phyloP scores from a whole-genome alignment of 2,888 invertebrate genomes.

The Spisula subtruncata region DNA sequence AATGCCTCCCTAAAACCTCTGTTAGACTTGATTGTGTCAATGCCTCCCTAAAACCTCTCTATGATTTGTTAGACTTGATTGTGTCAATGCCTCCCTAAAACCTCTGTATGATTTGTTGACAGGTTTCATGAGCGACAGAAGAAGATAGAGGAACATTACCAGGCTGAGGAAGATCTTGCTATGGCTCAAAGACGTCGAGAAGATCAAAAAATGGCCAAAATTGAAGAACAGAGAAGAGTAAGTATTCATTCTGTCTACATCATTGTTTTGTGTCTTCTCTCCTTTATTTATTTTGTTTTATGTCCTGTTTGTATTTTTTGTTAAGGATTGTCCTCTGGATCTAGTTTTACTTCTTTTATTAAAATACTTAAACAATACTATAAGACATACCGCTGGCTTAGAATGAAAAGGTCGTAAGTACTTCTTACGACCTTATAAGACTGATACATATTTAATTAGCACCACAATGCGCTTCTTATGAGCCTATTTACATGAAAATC shows the following conservation, averaged over 20 bases:
- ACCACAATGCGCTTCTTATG: too few relatives aligned
- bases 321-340: neutral
- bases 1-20: too few relatives aligned
- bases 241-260: neutral
- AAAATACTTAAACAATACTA: neutral
- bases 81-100: too few relatives aligned
- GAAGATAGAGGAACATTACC: constrained; percentile 54
- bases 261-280: neutral
- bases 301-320: neutral
- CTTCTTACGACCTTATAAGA: too few relatives aligned
- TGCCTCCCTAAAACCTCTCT: too few relatives aligned
- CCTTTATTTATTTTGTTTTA: neutral
- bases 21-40: too few relatives aligned
- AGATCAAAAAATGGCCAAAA: constrained; percentile 42
- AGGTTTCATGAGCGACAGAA: constrained; percentile 43
- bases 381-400: too few relatives aligned
- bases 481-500: too few relatives aligned
- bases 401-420: too few relatives aligned
- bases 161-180: constrained; percentile 56
- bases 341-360: neutral
- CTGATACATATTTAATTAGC: too few relatives aligned
- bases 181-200: constrained; percentile 44
- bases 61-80: too few relatives aligned
- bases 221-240: constrained; percentile 53
- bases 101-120: neutral